Evolutionary conservation across 2,888 invertebrate genomes (phyloP).

Genomic region (Crematogaster levior): DNA sequence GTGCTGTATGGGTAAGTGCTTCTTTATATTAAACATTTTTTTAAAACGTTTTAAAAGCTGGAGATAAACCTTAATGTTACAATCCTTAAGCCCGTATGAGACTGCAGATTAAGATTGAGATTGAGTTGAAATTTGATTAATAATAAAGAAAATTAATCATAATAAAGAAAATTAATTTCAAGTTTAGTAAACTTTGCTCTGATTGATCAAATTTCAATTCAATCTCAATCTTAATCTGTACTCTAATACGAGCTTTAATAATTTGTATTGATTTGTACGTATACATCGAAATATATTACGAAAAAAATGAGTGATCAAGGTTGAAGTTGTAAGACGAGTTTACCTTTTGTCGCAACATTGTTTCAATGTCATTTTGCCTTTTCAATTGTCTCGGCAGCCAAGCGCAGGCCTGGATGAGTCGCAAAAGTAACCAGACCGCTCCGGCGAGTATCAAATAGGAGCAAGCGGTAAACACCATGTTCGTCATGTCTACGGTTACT

Average conservation of each 20-base stretch:
- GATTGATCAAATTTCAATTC: too few relatives aligned
- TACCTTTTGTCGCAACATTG: slow-evolving; percentile 87
- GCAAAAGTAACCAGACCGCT: slow-evolving; percentile 89
- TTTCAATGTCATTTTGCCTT: slow-evolving; percentile 87
- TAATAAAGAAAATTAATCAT: too few relatives aligned
- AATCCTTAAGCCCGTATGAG: too few relatives aligned
- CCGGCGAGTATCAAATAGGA: slow-evolving; percentile 89
- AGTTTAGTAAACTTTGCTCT: too few relatives aligned
- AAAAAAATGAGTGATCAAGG: background rate
- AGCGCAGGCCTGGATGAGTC: slow-evolving; percentile 89
- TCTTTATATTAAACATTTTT: background rate
- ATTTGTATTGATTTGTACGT: background rate
- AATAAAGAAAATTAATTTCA: too few relatives aligned
- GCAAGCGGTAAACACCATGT: slow-evolving; percentile 89
- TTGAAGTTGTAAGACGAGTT: slow-evolving; percentile 68
- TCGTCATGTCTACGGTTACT: slow-evolving; percentile 89
- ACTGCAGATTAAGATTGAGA: too few relatives aligned
- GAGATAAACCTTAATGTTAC: background rate
- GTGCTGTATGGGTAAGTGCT: too few relatives aligned
- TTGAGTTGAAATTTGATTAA: too few relatives aligned
- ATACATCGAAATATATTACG: background rate
- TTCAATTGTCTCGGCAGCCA: slow-evolving; percentile 88
- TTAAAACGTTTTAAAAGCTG: background rate
- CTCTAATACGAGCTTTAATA: too few relatives aligned
- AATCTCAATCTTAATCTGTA: too few relatives aligned